Percentiles rank a stretch among this genome's conserved stretches.
phyloP scores from a whole-genome alignment of 2,888 invertebrate genomes.

The Geotrupes spiniger region DNA sequence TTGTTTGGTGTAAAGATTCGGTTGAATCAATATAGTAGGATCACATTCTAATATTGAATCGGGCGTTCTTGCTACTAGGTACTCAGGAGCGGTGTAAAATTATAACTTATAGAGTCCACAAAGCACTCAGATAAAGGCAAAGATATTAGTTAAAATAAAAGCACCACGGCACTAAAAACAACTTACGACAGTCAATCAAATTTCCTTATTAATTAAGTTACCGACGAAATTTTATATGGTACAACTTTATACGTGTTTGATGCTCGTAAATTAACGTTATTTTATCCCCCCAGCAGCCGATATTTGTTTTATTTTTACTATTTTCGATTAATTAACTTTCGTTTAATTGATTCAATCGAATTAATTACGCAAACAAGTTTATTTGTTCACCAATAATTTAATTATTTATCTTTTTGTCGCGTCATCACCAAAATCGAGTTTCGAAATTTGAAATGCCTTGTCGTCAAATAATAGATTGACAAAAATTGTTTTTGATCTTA shows the following conservation, averaged over 20 bases:
- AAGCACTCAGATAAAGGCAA: conserved; percentile 34
- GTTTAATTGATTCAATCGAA: conserved; percentile 18
- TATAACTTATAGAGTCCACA: conserved; percentile 27
- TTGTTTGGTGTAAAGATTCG: no score
- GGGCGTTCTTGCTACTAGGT: conserved; percentile 17
- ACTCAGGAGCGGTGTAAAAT: conserved; percentile 28
- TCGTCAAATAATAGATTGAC: conserved; percentile 36
- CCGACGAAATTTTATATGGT: conserved; percentile 31
- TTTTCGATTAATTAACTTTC: conserved; percentile 27
- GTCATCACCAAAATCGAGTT: no score
- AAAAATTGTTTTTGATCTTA: conserved; percentile 44
- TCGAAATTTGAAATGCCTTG: conserved; percentile 29
- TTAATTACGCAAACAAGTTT: no score
- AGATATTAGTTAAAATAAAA: conserved; percentile 43
- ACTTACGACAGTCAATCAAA: conserved; percentile 41
- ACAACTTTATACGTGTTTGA: conserved; percentile 15
- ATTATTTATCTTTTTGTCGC: no score
- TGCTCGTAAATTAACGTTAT: not conserved
- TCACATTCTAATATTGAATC: conserved; percentile 25
- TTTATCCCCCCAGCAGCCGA: not conserved
- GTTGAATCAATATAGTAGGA: not conserved
- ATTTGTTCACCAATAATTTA: no score
- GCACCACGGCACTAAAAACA: conserved; percentile 40
- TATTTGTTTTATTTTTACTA: conserved; percentile 24
- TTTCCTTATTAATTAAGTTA: conserved; percentile 37